Evolutionary conservation across 2,797 vertebrate species (phyloP), one percentile per base, ranked within the genome.

Genomic region (Tapera naevia): DNA sequence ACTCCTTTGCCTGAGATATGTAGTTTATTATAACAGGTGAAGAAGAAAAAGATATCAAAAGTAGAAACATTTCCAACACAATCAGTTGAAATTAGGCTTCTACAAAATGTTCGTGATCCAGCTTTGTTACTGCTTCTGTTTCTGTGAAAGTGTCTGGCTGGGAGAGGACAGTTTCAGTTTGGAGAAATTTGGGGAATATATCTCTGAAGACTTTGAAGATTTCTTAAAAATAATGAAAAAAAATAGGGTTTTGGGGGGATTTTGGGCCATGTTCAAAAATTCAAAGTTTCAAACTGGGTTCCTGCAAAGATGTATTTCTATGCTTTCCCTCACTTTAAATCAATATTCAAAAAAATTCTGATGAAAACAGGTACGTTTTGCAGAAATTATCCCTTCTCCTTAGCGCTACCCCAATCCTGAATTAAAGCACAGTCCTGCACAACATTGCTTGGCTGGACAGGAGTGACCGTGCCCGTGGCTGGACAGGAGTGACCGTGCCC

Each of bases 361-460:
- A 37, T 65, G 46, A 45, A 69, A 84, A 81, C 5, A 32, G 22
- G 22, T 27, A 35, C 9, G 30, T 58, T 66, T 37, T 75, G 67
- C 41, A 69, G 43, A 58, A 81, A 61, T 84, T 21, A 10, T 30
- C 50, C 14, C 4, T 39, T 79, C 66, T 90, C 18, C 54, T 78
- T 75, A 41, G 17, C 24, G 23, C 15, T 75, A 15, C 11, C 1
- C 1, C 15, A 48, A 2, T 32, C 39, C 66, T 2, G 0, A 74
- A 13, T 66, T 43, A 53, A 41, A 41, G 14, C 43, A 33, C 22
- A 15, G 15, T 57, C 32, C 58, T 48, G 28, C 41, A 16, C 3
- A 35, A 18, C 16, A 1, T 7, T 65, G 18, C 24, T 35, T 58
- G 43, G 18, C 79, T 74, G 37, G 12, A 25, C 33, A 69, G 53